Evolutionary conservation across 2,888 invertebrate genomes (phyloP).

Genomic region (Drosophila hawaiiensis): DNA sequence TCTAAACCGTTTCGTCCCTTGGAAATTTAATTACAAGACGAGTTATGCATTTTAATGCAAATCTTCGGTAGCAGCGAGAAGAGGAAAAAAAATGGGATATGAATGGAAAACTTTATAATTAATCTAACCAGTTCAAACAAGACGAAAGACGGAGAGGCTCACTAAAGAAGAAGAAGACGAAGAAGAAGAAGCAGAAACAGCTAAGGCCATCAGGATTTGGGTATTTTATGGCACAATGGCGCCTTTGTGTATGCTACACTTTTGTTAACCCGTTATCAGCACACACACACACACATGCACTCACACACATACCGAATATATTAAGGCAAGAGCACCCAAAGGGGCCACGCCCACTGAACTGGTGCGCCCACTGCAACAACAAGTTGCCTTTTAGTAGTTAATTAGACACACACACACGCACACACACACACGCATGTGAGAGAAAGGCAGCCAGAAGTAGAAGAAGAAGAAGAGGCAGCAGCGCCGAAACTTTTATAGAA

Average conservation of each 20-base stretch:
- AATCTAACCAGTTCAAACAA: constrained; percentile 43
- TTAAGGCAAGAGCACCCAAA: constrained; percentile 39
- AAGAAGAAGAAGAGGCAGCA: constrained; percentile 18
- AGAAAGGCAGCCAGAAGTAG: constrained; percentile 22
- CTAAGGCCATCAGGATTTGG: constrained; percentile 65
- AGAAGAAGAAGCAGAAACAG: constrained; percentile 10
- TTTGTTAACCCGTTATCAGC: constrained; percentile 73
- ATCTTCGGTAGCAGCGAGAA: constrained; percentile 30
- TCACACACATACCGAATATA: constrained; percentile 31
- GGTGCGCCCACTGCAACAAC: constrained; percentile 70
- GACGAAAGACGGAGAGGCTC: constrained; percentile 10
- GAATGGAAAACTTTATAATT: constrained; percentile 72
- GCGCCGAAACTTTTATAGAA: constrained; percentile 59
- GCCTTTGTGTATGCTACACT: constrained; percentile 81
- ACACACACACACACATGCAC: constrained; percentile 16
- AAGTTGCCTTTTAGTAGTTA: constrained; percentile 79
- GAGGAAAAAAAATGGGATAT: constrained; percentile 28
- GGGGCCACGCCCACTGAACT: constrained; percentile 58
- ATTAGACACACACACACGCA: constrained; percentile 59
- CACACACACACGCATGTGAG: not conserved
- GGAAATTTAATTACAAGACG: constrained; percentile 56
- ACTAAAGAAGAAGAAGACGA: not conserved
- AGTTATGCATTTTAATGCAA: constrained; percentile 73
- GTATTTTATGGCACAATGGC: constrained; percentile 76
- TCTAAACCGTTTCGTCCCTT: not conserved